These are phyloP conservation scores for Phrynocephalus versicolor DNA, from an alignment of 2,113 vertebrate genomes.

Conservation along the genomic window DNA sequence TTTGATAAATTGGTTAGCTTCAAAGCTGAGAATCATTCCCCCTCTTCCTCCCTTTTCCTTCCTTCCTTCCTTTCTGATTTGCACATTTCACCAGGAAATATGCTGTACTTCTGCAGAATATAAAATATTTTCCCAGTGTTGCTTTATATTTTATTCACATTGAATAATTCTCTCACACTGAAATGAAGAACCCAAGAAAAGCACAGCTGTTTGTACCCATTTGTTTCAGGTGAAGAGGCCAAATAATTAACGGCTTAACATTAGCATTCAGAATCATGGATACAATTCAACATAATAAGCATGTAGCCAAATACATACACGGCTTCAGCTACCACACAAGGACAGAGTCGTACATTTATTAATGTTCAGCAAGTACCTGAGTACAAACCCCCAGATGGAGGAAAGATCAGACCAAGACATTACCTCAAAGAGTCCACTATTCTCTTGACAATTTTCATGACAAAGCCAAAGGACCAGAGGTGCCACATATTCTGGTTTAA, in stretches of 20 bases:
- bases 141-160: not conserved
- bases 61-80: not conserved
- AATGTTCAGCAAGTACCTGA: not conserved
- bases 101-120: too few species aligned
- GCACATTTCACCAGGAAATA: not conserved
- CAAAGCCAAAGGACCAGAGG: slow-evolving; percentile 95
- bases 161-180: not conserved
- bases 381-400: not conserved
- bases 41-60: not conserved
- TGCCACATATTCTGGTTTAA: slow-evolving; percentile 92
- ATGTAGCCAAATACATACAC: not conserved
- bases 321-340: not conserved
- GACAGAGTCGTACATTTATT: not conserved
- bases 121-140: too few species aligned
- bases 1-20: not conserved
- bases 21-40: not conserved
- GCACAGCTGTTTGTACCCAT: not conserved
- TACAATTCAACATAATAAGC: not conserved
- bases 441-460: slow-evolving; percentile 92
- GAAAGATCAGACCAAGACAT: slow-evolving; percentile 9
- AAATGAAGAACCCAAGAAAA: not conserved
- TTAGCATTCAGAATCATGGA: not conserved
- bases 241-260: not conserved
- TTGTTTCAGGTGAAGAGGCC: not conserved
- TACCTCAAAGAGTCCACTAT: slow-evolving; percentile 94